These are phyloP conservation scores for Cylas formicarius DNA, from an alignment of 1,140 invertebrate species.

Conservation along the genomic window DNA sequence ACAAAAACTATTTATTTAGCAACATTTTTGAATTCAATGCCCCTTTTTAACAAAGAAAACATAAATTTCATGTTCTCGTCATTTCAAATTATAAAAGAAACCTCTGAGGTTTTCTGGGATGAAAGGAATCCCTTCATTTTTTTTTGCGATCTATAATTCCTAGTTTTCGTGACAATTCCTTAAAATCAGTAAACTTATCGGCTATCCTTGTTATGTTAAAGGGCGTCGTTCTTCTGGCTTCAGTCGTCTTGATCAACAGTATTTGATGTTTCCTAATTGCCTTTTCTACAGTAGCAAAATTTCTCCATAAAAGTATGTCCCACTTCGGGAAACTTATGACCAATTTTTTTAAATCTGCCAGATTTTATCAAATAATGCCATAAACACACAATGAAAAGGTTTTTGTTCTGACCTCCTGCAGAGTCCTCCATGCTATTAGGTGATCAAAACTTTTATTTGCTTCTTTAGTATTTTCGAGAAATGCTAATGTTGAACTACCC, in stretches of 20 bases:
- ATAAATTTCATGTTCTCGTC: too few species aligned
- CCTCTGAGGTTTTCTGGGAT: too few species aligned
- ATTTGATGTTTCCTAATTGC: slow-evolving; percentile 8
- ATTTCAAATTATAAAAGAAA: too few species aligned
- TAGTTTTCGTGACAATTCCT: slow-evolving; percentile 1
- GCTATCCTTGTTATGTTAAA: slow-evolving; percentile 9
- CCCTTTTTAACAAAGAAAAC: too few species aligned
- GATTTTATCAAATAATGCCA: slow-evolving; percentile 14
- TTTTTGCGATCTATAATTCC: too few species aligned
- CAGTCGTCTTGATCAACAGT: slow-evolving; percentile 13
- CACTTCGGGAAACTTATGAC: slow-evolving; percentile 20
- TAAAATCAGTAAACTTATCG: slow-evolving; percentile 8
- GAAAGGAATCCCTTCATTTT: too few species aligned
- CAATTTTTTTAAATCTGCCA: slow-evolving; percentile 11
- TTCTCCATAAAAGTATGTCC: slow-evolving; percentile 15
- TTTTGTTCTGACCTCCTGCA: slow-evolving; percentile 8
- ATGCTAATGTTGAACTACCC: not conserved
- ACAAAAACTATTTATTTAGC: too few species aligned
- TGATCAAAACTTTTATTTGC: not conserved
- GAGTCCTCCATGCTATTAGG: slow-evolving; percentile 1
- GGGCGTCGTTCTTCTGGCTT: slow-evolving; percentile 3
- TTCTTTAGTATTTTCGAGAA: slow-evolving; percentile 1
- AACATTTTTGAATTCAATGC: too few species aligned
- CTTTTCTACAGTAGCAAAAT: slow-evolving; percentile 21
- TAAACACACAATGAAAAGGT: slow-evolving; percentile 15